Evolutionary conservation across 2,113 vertebrate species (phyloP).

Genomic region (Perognathus longimembris): DNA sequence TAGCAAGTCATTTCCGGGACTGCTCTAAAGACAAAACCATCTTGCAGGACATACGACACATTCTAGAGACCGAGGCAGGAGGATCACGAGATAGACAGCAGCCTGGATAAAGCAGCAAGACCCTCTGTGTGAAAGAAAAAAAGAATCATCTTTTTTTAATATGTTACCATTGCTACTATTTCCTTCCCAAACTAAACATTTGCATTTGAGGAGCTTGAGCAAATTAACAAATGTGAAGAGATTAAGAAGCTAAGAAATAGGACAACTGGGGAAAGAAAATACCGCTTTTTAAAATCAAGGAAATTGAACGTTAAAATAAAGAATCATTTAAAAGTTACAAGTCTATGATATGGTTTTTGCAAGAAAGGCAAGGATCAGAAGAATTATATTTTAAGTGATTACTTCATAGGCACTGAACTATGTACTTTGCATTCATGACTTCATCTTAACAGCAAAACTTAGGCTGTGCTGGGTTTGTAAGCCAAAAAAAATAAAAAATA

Average conservation of each 20-base stretch:
- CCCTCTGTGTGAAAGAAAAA: not conserved
- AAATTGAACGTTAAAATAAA: not conserved
- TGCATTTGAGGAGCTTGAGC: not conserved
- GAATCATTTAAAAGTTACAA: not conserved
- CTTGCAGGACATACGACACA: not conserved
- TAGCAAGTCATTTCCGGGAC: conserved; percentile 29
- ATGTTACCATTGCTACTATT: not conserved
- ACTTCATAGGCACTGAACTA: not conserved
- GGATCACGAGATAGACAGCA: not conserved
- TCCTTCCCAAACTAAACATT: conserved; percentile 20
- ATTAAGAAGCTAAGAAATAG: not conserved
- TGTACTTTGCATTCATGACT: not conserved
- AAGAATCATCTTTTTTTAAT: not conserved
- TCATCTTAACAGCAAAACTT: not conserved
- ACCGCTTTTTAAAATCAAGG: not conserved
- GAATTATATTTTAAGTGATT: not conserved
- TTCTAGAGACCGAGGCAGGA: not conserved
- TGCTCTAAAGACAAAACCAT: not conserved
- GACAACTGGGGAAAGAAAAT: not conserved
- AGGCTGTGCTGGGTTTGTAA: not conserved
- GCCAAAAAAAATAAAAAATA: conserved; percentile 8
- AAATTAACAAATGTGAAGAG: not conserved
- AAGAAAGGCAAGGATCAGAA: not conserved
- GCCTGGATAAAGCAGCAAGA: not conserved
- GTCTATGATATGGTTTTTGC: not conserved